These are phyloP conservation scores for Tilapia sparmanii DNA, from an alignment of 2,113 vertebrate species.

Conservation along the genomic window DNA sequence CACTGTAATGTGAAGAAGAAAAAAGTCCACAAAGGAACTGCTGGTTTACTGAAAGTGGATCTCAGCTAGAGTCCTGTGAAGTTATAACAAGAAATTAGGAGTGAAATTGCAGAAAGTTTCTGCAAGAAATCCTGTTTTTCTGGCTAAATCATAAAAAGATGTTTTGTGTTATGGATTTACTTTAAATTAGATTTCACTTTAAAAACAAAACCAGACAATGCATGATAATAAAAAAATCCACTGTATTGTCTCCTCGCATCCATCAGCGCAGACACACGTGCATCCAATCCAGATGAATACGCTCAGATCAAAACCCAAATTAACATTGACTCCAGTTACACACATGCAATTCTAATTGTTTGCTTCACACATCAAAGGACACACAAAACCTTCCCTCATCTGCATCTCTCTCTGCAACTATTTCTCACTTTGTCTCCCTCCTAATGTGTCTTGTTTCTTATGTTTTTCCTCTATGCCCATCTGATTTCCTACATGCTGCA, in stretches of 20 bases:
- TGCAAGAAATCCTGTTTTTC: not conserved
- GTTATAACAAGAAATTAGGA: not conserved
- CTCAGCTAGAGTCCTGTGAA: not conserved
- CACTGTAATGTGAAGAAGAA: not conserved
- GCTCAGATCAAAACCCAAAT: not conserved
- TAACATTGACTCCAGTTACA: not conserved
- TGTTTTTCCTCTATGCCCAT: not conserved
- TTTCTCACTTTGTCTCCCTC: not conserved
- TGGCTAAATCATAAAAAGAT: not conserved
- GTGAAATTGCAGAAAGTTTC: not conserved
- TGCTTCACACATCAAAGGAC: constrained; percentile 19
- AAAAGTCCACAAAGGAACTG: not conserved
- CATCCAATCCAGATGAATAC: not conserved
- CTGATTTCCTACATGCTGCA: not conserved
- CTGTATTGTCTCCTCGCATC: not conserved
- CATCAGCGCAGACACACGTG: not conserved
- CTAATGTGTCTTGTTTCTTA: not conserved
- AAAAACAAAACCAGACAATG: not conserved
- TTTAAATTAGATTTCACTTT: not conserved
- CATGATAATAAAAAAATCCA: not conserved
- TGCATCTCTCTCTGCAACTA: not conserved
- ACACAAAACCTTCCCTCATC: not conserved
- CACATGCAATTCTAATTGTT: not conserved
- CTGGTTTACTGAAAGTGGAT: not conserved
- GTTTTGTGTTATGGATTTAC: not conserved